A percentile compares a stretch with the other conserved stretches of the same genome.
Conservation (phyloP, 2,888 invertebrate species). For the Calliphora vomitoria region DNA sequence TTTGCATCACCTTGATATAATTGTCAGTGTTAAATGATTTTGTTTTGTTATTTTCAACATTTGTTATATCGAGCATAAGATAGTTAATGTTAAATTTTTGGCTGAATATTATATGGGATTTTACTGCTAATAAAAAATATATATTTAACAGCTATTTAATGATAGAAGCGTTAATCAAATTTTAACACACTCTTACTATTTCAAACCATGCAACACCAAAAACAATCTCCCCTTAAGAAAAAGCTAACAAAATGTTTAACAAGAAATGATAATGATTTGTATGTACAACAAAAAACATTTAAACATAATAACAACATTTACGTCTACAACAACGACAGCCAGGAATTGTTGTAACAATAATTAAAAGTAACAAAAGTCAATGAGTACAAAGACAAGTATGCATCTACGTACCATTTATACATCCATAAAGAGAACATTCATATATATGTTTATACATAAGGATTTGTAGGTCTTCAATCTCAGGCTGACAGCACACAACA, state of each 20-base stretch:
- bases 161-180: too few relatives aligned
- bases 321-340: not conserved
- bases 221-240: too few relatives aligned
- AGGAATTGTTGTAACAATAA: not conserved
- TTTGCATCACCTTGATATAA: too few relatives aligned
- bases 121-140: too few relatives aligned
- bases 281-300: not conserved
- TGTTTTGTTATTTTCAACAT: too few relatives aligned
- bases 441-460: not conserved
- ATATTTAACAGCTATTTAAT: too few relatives aligned
- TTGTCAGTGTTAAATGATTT: too few relatives aligned
- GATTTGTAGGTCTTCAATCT: slow-evolving; percentile 1
- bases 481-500: slow-evolving; percentile 15
- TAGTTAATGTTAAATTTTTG: too few relatives aligned
- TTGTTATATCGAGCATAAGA: too few relatives aligned
- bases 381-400: not conserved
- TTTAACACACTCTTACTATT: too few relatives aligned
- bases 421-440: not conserved
- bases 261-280: slow-evolving; percentile 51
- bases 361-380: not conserved
- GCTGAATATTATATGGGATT: too few relatives aligned
- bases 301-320: not conserved
- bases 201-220: too few relatives aligned
- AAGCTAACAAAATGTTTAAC: not conserved
- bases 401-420: not conserved